These are phyloP conservation scores for Hemiscyllium ocellatum DNA, from an alignment of 2,113 vertebrate genomes.

Conservation along the genomic window DNA sequence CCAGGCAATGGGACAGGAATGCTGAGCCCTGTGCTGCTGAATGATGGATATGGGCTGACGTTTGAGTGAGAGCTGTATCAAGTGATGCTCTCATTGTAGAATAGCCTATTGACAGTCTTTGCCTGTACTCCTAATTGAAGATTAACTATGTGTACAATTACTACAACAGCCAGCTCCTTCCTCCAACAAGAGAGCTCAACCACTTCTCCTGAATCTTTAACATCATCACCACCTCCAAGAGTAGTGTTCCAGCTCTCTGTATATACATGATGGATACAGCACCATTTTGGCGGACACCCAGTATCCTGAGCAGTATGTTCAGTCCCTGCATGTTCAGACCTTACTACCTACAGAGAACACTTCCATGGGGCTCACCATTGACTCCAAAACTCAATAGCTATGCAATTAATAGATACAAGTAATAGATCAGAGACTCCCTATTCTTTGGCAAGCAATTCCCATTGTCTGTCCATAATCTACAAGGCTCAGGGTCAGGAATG, in stretches of 20 bases:
- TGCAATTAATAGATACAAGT: not conserved
- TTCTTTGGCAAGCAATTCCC: not conserved
- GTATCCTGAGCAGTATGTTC: not conserved
- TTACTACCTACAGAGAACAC: not conserved
- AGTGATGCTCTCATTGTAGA: not conserved
- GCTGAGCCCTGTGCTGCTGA: not conserved
- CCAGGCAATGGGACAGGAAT: not conserved
- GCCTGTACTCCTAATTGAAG: not conserved
- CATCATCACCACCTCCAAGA: not conserved
- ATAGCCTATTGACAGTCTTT: not conserved
- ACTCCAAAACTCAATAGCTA: not conserved
- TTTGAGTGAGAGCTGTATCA: not conserved
- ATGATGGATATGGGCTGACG: not conserved
- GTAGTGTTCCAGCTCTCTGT: not conserved
- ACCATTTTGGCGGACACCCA: too few species aligned
- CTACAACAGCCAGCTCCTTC: not conserved
- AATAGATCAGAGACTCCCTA: not conserved
- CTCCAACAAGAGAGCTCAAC: not conserved
- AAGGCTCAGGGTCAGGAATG: not conserved
- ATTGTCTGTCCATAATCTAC: not conserved
- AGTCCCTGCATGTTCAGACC: too few species aligned
- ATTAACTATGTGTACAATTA: not conserved
- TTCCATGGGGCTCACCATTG: not conserved
- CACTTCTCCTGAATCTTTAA: not conserved
- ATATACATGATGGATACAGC: too few species aligned